Evolutionary conservation across 2,888 invertebrate species (phyloP), one percentile per base, ranked within the genome.

Genomic region (Tetragonisca angustula): DNA sequence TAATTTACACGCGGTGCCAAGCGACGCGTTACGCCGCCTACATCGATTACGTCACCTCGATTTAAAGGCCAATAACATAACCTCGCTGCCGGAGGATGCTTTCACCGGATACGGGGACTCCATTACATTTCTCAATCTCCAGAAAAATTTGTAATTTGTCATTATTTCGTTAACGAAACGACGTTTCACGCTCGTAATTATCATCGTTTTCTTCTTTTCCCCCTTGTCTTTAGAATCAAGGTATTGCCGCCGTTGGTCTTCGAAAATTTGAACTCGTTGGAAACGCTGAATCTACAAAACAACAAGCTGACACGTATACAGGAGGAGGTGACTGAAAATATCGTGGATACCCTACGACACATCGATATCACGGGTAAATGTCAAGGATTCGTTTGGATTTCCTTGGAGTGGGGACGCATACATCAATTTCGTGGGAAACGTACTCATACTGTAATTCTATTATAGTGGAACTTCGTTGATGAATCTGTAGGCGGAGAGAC

Each of bases 51-150:
- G 98, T 17, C 98, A 98, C 93, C 95, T 98, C 89, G 98, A 98
- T 94, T 95, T 98, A 70, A 96, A 98, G 89, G 97, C 97, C 62
- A 98, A 98, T 94, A 98, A 98, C 94, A 98, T 98, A 89, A 97
- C 97, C 27, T 95, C 96, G 83, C 96, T 98, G 76, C 96, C 96
- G 50, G 98, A 98, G 90, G 98, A 98, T 92, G 98, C 98, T 3
- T 98, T 98, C 94, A 96, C 97, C 13, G 97, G 98, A 70, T 98
- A 97, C 92, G 98, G 98, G 43, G 98, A 98, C 94, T 98, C 98
- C 50, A 97, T 98, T 87, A 98, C 98, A n/a, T 98, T 98, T 95
- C 96, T 98, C 50, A 98, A 98, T 94, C 95, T 98, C 87, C 98
- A 98, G 93, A 98, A 98, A 94, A 98, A 98, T 94, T 97, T 97